These are phyloP conservation scores for Pseudomyrmex gracilis DNA, from an alignment of 1,140 invertebrate genomes.

Conservation along the genomic window DNA sequence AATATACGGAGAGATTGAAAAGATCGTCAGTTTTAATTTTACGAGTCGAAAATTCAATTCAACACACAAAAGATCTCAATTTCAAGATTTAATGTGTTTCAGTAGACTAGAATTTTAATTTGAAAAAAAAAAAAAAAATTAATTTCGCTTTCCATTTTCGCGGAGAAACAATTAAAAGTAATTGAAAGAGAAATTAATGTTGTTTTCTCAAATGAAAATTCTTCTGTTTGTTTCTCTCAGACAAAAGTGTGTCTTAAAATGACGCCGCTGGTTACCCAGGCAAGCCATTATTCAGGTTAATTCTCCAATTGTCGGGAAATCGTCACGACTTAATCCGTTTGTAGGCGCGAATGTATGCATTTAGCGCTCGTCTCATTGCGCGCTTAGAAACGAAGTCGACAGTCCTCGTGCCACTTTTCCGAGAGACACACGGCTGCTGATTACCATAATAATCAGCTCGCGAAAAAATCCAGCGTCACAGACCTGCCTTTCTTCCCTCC, in stretches of 20 bases:
- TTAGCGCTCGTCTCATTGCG: neutral
- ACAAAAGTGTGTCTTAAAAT: neutral
- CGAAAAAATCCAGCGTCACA: constrained; percentile 32
- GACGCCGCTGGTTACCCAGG: neutral
- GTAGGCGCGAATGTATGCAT: neutral
- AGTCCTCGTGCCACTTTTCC: constrained; percentile 65
- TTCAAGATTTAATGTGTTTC: neutral
- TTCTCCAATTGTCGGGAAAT: neutral
- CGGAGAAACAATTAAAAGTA: too few species aligned
- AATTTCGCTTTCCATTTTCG: too few species aligned
- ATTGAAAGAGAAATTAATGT: too few species aligned
- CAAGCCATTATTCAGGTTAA: neutral
- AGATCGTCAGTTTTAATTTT: neutral
- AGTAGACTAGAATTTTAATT: too few species aligned
- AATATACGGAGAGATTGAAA: neutral
- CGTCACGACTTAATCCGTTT: neutral
- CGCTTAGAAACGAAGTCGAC: constrained; percentile 15
- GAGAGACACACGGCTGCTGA: constrained; percentile 33
- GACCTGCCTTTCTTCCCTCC: neutral
- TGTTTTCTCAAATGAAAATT: neutral
- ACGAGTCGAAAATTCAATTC: neutral
- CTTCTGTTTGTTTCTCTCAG: neutral
- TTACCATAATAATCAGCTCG: constrained; percentile 71
- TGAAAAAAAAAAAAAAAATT: too few species aligned
- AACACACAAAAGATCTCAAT: neutral